A percentile compares a stretch with the other conserved stretches of the same genome.
phyloP scores from a whole-genome alignment of 2,797 vertebrate genomes.

The Ambastaia sidthimunki region DNA sequence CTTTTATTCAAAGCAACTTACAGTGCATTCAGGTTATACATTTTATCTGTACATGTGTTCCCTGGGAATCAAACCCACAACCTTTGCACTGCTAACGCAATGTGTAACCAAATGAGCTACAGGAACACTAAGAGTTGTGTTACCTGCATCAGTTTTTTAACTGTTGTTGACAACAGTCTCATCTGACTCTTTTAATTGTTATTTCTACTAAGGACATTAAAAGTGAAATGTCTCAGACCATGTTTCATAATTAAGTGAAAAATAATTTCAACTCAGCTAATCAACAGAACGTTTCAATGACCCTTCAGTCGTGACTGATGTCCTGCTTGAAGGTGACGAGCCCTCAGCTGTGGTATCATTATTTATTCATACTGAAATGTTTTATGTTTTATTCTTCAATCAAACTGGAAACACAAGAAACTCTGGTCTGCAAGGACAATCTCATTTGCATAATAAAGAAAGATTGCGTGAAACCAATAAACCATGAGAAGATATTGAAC shows the following conservation, averaged over 20 bases:
- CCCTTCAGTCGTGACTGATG: too few species aligned
- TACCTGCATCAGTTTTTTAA: not conserved
- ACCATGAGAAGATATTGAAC: not conserved
- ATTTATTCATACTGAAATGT: not conserved
- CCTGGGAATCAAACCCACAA: too few species aligned
- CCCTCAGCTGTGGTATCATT: not conserved
- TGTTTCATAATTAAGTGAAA: too few species aligned
- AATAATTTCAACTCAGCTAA: too few species aligned
- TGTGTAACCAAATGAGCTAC: too few species aligned
- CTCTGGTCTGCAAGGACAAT: not conserved
- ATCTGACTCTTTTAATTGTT: not conserved
- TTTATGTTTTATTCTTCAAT: not conserved
- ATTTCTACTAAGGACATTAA: too few species aligned
- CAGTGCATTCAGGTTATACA: too few species aligned
- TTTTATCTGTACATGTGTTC: too few species aligned
- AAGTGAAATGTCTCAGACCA: too few species aligned
- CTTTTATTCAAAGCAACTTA: too few species aligned
- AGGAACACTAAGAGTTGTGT: not conserved
- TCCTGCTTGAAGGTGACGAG: not conserved
- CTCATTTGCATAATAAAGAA: conserved; percentile 4
- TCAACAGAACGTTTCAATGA: too few species aligned
- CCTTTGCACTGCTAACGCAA: too few species aligned
- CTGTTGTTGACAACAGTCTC: not conserved
- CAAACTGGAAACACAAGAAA: conserved; percentile 19
- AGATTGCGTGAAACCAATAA: not conserved